These are phyloP conservation scores for Aleiodes alternator DNA, from an alignment of 2,888 invertebrate species.

Conservation along the genomic window DNA sequence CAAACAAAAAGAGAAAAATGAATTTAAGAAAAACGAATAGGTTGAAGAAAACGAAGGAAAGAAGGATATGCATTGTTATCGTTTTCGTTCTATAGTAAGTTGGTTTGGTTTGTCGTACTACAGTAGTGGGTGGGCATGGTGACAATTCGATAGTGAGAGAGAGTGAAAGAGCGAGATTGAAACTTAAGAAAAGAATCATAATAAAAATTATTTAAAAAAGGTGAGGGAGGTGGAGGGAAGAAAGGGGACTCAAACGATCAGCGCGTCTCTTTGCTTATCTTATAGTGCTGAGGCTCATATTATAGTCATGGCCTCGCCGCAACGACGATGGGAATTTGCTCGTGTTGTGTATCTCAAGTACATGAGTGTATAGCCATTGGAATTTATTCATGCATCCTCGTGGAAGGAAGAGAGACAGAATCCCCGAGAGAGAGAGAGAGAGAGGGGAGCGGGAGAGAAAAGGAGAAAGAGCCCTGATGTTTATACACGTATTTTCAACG, in stretches of 20 bases:
- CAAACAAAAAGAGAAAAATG: constrained; percentile 36
- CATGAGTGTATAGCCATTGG: constrained; percentile 34
- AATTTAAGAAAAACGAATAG: constrained; percentile 19
- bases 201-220: constrained; percentile 1
- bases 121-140: constrained; percentile 62
- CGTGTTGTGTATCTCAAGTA: constrained; percentile 33
- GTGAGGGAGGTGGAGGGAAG: not conserved
- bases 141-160: constrained; percentile 23
- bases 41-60: constrained; percentile 42
- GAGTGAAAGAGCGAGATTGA: not conserved
- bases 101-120: constrained; percentile 48
- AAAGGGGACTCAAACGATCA: constrained; percentile 37
- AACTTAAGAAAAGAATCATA: not conserved
- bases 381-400: constrained; percentile 22
- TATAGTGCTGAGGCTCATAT: constrained; percentile 46
- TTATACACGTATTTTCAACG: constrained; percentile 9
- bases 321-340: constrained; percentile 39
- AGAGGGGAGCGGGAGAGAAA: no score
- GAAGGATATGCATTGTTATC: constrained; percentile 65
- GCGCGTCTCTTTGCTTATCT: constrained; percentile 44
- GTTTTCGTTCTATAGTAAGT: constrained; percentile 44
- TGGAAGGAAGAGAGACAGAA: not conserved
- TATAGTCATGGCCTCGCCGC: constrained; percentile 40
- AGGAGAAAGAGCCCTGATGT: not conserved
- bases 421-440: no score